Percentiles rank a stretch among this genome's conserved stretches.
Conservation (phyloP, 1,140 invertebrate genomes). For the Ceratoteleas bidentatus region DNA sequence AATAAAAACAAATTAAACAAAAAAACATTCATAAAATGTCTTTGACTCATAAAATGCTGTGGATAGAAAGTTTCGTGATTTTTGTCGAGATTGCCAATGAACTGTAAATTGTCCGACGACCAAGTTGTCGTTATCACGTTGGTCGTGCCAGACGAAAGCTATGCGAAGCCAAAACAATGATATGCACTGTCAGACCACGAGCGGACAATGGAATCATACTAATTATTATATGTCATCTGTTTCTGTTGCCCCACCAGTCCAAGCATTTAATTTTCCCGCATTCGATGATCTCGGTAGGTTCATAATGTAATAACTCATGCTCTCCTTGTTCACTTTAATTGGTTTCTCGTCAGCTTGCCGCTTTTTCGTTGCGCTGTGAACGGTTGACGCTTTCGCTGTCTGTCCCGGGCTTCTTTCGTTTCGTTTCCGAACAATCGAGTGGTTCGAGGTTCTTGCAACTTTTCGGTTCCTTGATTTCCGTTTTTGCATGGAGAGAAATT, state of each 20-base stretch:
- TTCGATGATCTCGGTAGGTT: constrained; percentile 87
- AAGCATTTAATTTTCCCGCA: constrained; percentile 86
- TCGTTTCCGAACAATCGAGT: constrained; percentile 12
- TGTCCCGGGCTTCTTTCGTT: neutral
- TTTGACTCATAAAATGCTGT: no score
- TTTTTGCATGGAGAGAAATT: no score
- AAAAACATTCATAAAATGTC: no score
- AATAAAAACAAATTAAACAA: no score
- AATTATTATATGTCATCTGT: constrained; percentile 79
- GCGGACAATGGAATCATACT: constrained; percentile 70
- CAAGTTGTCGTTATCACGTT: no score
- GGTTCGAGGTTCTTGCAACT: constrained; percentile 10
- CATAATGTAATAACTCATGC: constrained; percentile 78
- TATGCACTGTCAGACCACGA: constrained; percentile 42
- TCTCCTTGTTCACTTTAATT: constrained; percentile 69
- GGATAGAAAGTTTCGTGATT: no score
- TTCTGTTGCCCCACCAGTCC: constrained; percentile 84
- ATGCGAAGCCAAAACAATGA: no score
- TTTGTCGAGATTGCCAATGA: no score
- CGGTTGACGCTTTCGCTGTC: constrained; percentile 5
- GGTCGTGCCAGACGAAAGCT: no score
- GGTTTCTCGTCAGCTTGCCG: constrained; percentile 45
- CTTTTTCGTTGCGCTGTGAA: constrained; percentile 37
- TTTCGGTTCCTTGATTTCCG: no score
- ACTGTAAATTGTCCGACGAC: no score